Conservation (phyloP, 2,888 invertebrate genomes). For the Thalpophila matura region DNA sequence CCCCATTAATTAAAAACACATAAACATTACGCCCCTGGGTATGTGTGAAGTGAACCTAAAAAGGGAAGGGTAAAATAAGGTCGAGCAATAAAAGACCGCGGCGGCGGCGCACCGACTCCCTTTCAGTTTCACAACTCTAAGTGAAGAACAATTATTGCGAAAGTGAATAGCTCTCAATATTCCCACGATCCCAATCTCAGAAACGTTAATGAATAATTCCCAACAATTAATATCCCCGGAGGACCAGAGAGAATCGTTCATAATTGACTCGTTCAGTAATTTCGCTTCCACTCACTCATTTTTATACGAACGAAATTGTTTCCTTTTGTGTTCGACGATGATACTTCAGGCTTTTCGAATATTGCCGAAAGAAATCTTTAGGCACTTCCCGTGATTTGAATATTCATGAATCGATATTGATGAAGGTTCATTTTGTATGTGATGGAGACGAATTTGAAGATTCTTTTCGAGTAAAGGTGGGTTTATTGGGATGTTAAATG, state of each 20-base stretch:
- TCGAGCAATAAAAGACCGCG: conserved; percentile 6
- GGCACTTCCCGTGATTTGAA: conserved; percentile 55
- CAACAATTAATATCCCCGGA: conserved; percentile 57
- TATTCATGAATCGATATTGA: conserved; percentile 62
- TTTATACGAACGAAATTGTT: conserved; percentile 56
- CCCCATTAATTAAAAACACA: not conserved
- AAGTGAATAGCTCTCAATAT: conserved; percentile 44
- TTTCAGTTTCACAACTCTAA: conserved; percentile 20
- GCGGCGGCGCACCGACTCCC: not conserved
- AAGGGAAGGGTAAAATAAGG: not conserved
- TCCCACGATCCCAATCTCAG: conserved; percentile 35
- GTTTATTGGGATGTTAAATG: conserved; percentile 52
- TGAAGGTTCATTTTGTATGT: conserved; percentile 52
- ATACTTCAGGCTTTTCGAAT: conserved; percentile 40
- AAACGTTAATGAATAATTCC: conserved; percentile 53
- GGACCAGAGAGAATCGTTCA: conserved; percentile 44
- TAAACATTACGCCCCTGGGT: no score
- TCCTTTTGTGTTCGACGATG: conserved; percentile 43
- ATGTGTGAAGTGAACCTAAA: not conserved
- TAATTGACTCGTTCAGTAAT: conserved; percentile 56
- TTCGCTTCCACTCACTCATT: conserved; percentile 40
- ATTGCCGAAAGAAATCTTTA: conserved; percentile 46
- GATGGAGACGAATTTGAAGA: conserved; percentile 41
- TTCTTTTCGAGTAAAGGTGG: conserved; percentile 37
- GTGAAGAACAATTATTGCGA: conserved; percentile 36